Evolutionary conservation across 2,797 vertebrate species (phyloP), one percentile per base, ranked within the genome.

Genomic region (Tiaroga cobitis): DNA sequence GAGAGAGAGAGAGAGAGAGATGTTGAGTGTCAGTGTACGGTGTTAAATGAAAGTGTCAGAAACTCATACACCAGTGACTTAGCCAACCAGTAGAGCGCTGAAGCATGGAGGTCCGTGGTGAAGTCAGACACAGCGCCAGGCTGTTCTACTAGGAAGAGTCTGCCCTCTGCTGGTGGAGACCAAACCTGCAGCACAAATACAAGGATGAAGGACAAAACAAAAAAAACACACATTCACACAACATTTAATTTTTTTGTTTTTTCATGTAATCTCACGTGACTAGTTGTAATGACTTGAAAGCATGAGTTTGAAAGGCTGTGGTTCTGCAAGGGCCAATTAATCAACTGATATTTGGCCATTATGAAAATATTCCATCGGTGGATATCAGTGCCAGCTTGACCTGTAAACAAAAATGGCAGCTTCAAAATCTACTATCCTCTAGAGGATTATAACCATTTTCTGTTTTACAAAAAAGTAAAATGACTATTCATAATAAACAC

Each of bases 91-190:
- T 75, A 72, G 82, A 63, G 67, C 85, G 21, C 59, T 72, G 74
- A 87, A 80, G 76, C 56, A 80, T 43, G 43, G 56, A 59, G 43
- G 80, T 88, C 85, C 34, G 79, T 73, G 16, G 29, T 21, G 43
- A 65, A 86, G 46, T 75, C 67, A 86, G 84, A 78, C 67, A 24
- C 73, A n/a, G 78, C 80, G 84, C 34, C 39, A 63, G 19, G 19
- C 65, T 56, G 54, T 84, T 88, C 87, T 92, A 92, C 87, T 59
- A 91, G 94, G 92, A 94, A 81, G 89, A 93, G 92, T 72, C 92
- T 95, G 94, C 92, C 93, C 94, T 94, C 95, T 95, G 92, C 94
- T 94, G 95, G 84, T 3, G 8, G 6, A 61, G 2, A 18, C 87
- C 8, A 19, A 69, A 43, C 92, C 89, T 93, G 32, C 92, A 78